phyloP scores from a whole-genome alignment of 2,113 vertebrate species.

The Morone chrysops region DNA sequence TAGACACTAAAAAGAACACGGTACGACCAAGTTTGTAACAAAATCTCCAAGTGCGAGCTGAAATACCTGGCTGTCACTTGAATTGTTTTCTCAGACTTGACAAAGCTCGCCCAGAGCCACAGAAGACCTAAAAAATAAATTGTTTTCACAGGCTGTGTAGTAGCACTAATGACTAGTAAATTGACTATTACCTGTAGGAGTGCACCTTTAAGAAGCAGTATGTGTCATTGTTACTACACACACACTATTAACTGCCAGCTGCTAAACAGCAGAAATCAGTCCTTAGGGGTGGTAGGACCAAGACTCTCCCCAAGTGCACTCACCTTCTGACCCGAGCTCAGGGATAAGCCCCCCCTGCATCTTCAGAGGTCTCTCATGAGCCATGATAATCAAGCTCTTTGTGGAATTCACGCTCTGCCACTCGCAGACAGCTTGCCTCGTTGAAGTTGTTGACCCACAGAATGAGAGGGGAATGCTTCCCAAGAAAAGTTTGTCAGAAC shows the following conservation, averaged over 20 bases:
- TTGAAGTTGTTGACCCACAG: conserved; percentile 33
- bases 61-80: too few species aligned
- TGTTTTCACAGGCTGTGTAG: neutral
- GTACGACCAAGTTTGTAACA: too few species aligned
- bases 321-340: neutral
- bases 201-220: neutral
- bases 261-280: neutral
- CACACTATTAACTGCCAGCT: neutral
- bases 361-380: neutral
- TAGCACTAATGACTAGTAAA: neutral
- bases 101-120: too few species aligned
- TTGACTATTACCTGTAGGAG: neutral
- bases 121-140: too few species aligned
- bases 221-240: neutral
- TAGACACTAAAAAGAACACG: too few species aligned
- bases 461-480: conserved; percentile 24
- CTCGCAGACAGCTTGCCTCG: neutral
- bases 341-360: neutral
- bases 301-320: neutral
- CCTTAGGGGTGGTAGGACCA: neutral
- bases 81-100: too few species aligned
- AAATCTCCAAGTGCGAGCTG: too few species aligned
- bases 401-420: conserved; percentile 12
- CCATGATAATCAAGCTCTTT: neutral
- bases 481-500: conserved; percentile 9